These are phyloP conservation scores for Diarsia brunnea DNA, from an alignment of 2,888 invertebrate genomes.

Conservation along the genomic window DNA sequence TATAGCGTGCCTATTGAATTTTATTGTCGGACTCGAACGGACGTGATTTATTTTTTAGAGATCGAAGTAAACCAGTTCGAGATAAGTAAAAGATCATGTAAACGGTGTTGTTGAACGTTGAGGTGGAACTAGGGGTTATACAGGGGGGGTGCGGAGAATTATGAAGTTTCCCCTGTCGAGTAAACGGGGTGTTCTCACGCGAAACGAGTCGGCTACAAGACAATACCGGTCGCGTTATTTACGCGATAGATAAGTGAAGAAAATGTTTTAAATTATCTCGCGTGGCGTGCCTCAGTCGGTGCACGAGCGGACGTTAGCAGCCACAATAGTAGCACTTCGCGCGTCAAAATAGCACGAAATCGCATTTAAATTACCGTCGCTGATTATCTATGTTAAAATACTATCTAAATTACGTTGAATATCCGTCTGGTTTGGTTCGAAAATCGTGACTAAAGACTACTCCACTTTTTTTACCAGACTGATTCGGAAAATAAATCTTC, in stretches of 20 bases:
- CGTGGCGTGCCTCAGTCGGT: conserved; percentile 76
- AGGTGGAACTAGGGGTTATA: conserved; percentile 29
- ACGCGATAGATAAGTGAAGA: conserved; percentile 83
- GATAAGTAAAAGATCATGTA: conserved; percentile 57
- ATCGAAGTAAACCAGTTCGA: conserved; percentile 60
- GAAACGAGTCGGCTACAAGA: conserved; percentile 81
- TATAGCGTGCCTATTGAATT: conserved; percentile 72
- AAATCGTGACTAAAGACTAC: conserved; percentile 45
- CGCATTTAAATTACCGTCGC: conserved; percentile 66
- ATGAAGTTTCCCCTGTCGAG: conserved; percentile 81
- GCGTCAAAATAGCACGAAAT: conserved; percentile 72
- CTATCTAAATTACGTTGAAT: conserved; percentile 69
- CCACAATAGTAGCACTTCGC: conserved; percentile 65
- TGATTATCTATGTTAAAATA: conserved; percentile 67
- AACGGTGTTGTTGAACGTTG: conserved; percentile 30
- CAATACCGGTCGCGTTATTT: conserved; percentile 82
- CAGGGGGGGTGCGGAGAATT: conserved; percentile 70
- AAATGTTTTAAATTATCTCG: conserved; percentile 84
- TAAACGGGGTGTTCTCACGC: conserved; percentile 84
- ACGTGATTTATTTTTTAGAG: conserved; percentile 68
- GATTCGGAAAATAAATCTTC: conserved; percentile 11
- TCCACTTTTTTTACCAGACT: neutral
- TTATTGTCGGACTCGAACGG: conserved; percentile 67
- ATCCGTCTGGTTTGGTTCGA: conserved; percentile 51
- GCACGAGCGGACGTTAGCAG: conserved; percentile 67